Base-by-base conservation (phyloP, 1,140 invertebrate species). In the Sitophilus oryzae region DNA sequence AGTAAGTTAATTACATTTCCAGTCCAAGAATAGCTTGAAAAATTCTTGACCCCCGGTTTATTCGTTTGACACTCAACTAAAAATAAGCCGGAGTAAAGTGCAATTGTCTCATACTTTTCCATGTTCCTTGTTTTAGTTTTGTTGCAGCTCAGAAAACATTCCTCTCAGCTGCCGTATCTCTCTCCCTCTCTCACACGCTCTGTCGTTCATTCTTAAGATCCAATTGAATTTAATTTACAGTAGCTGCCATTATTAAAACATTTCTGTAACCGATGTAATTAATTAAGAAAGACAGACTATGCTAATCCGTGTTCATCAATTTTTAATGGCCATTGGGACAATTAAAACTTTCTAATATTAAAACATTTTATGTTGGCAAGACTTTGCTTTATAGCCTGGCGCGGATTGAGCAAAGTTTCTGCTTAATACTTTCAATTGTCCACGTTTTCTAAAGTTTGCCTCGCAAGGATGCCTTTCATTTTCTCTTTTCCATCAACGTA, bases 331-430 rank as follows among this genome's bases (percentile, higher is more conserved):
- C 58, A 63, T 67, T 42, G 53, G 58, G 55, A 63, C 62, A 67
- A 67, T 67, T 65, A 64, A 67, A 67, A 67, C 65, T 67, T 67
- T 52, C 56, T 63, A 63, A 66, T 65, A 60, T 63, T 56, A 59
- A 65, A 65, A 58, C 52, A 58, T 65, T 65, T 65, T 61, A 59
- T 49, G 56, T 63, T 50, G 16, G 42, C 34, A 42, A 56, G 59
- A 52, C 52, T 47, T n/a, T 56, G 58, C 61, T 65, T 65, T 55
- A 65, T 65, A 46, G 49, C 52, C 14, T n/a, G n/a, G 43, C 36
- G 52, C 30, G 49, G 47, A 52, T 56, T 50, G 50, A 47, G 44
- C 38, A 52, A 61, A 64, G 58, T 63, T 64, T 49, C 44, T 57
- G 54, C 53, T 45, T 63, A 63, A 65, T 59, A 57, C 60, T 61